Evolutionary conservation across 2,113 vertebrate genomes (phyloP).

Genomic region (Oncorhynchus gorbuscha): DNA sequence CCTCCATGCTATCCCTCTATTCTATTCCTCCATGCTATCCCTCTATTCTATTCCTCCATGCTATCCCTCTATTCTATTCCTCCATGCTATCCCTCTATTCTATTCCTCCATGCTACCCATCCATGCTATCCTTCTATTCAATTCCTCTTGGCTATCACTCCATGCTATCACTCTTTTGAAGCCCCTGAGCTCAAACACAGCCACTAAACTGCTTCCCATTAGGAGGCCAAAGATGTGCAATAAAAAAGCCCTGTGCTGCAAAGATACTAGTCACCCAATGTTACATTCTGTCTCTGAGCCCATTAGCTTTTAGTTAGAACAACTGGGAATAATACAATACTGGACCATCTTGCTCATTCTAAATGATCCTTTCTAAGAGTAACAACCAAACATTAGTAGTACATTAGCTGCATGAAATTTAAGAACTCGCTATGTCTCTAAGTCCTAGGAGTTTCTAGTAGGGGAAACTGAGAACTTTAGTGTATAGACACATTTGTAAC

Average conservation of each 20-base stretch:
- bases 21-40: no score
- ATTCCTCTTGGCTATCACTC: no score
- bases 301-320: slow-evolving; percentile 1
- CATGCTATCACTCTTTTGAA: no score
- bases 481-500: neutral
- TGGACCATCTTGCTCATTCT: neutral
- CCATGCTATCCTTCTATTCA: no score
- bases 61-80: no score
- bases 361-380: neutral
- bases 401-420: neutral
- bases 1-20: no score
- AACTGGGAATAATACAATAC: neutral
- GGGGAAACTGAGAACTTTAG: neutral
- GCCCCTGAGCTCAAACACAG: no score
- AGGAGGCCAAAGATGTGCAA: neutral
- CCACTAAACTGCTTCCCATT: neutral
- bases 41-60: no score
- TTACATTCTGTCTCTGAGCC: neutral
- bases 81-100: no score
- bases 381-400: neutral
- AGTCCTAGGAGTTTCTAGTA: neutral
- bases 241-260: neutral
- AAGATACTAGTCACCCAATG: neutral
- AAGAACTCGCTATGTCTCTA: neutral
- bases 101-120: no score